A percentile compares a stretch with the other conserved stretches of the same genome.
phyloP scores from a whole-genome alignment of 1,140 invertebrate genomes.

The Leucophenga varia region DNA sequence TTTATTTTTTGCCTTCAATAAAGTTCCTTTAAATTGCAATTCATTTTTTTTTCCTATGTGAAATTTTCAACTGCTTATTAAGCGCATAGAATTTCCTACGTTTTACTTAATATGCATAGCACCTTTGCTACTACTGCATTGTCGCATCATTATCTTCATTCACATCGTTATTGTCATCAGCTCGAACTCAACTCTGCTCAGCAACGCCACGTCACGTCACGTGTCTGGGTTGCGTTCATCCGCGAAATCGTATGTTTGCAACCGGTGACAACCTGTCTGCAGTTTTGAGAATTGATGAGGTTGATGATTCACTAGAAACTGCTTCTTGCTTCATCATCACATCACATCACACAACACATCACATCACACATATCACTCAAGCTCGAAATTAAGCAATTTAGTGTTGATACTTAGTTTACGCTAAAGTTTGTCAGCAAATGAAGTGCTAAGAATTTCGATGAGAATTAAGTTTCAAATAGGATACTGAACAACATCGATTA shows the following conservation, averaged over 20 bases:
- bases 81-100: too few species aligned
- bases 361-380: too few species aligned
- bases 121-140: slow-evolving; percentile 17
- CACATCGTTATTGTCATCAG: slow-evolving; percentile 12
- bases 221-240: slow-evolving; percentile 46
- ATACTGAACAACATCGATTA: too few species aligned
- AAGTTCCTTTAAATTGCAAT: slow-evolving; percentile 15
- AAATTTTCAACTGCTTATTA: too few species aligned
- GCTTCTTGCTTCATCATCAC: not conserved
- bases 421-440: too few species aligned
- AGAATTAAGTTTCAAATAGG: too few species aligned
- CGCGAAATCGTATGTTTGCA: slow-evolving; percentile 51
- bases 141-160: slow-evolving; percentile 10
- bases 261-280: slow-evolving; percentile 53
- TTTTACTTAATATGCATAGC: slow-evolving; percentile 48
- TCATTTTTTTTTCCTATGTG: too few species aligned
- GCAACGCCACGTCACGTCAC: slow-evolving; percentile 28
- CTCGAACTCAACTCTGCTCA: not conserved
- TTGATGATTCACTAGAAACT: slow-evolving; percentile 21
- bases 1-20: slow-evolving; percentile 8
- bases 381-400: too few species aligned
- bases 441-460: too few species aligned
- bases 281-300: slow-evolving; percentile 49
- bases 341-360: too few species aligned
- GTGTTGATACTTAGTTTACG: too few species aligned